Evolutionary conservation across 2,797 vertebrate species (phyloP).

Genomic region (Bufotes viridis): DNA sequence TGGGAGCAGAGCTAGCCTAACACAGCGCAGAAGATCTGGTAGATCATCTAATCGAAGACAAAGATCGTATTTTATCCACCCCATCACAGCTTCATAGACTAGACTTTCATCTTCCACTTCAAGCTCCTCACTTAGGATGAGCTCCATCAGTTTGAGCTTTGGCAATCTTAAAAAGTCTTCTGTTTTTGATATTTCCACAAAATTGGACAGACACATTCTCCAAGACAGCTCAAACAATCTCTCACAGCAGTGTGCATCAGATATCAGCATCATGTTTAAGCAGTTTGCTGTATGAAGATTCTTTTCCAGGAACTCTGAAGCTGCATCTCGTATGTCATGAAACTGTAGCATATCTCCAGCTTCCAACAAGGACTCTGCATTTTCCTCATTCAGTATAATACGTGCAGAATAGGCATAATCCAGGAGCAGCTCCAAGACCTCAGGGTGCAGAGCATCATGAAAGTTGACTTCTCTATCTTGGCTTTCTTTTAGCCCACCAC

Average conservation of each 20-base stretch:
- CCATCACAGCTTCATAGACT: conserved; percentile 84
- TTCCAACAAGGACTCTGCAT: conserved; percentile 84
- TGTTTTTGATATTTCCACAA: conserved; percentile 78
- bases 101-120: conserved; percentile 86
- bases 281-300: conserved; percentile 86
- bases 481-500: conserved; percentile 81
- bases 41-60: conserved; percentile 76
- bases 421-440: conserved; percentile 84
- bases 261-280: conserved; percentile 87
- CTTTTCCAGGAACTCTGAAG: conserved; percentile 84
- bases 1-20: conserved; percentile 82
- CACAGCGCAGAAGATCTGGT: conserved; percentile 80
- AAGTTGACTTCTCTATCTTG: conserved; percentile 82
- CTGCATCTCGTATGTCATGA: conserved; percentile 83
- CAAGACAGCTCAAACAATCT: conserved; percentile 83
- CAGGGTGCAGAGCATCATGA: conserved; percentile 82
- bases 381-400: conserved; percentile 86
- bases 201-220: conserved; percentile 85
- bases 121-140: conserved; percentile 84
- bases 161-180: conserved; percentile 85
- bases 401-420: conserved; percentile 86
- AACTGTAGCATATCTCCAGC: conserved; percentile 89
- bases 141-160: conserved; percentile 81
- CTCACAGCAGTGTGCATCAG: conserved; percentile 83
- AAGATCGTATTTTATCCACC: conserved; percentile 84